These are phyloP conservation scores for Andinoacara biseriatus DNA, from an alignment of 2,113 vertebrate species.

Conservation along the genomic window DNA sequence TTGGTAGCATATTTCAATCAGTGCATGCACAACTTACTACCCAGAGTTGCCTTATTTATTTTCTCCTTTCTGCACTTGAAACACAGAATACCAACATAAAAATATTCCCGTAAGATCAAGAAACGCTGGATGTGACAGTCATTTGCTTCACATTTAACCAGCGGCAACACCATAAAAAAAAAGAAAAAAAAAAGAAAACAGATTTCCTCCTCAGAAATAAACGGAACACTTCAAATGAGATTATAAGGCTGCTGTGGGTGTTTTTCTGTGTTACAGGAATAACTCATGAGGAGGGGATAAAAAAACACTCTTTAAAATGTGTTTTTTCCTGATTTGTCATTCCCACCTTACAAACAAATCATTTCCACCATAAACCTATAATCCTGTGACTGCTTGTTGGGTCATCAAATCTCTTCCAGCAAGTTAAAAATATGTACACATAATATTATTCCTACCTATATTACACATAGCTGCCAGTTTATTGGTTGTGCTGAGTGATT, in stretches of 20 bases:
- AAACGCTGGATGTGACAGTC: constrained; percentile 19
- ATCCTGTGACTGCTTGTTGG: background rate
- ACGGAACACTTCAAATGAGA: constrained; percentile 16
- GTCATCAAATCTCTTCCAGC: background rate
- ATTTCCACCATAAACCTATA: background rate
- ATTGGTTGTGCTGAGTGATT: background rate
- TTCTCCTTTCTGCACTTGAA: constrained; percentile 28
- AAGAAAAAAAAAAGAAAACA: constrained; percentile 12
- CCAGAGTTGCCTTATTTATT: background rate
- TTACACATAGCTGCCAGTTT: background rate
- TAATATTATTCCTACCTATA: background rate
- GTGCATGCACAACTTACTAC: background rate
- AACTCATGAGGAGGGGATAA: background rate
- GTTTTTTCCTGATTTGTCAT: background rate
- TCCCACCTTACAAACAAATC: background rate
- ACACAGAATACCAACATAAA: background rate
- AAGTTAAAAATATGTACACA: background rate
- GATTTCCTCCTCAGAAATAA: constrained; percentile 10
- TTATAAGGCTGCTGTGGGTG: constrained; percentile 3
- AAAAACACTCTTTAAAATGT: background rate
- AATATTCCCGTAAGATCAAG: background rate
- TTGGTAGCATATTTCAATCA: background rate
- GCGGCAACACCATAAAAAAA: background rate
- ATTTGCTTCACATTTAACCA: constrained; percentile 16
- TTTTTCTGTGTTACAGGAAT: constrained; percentile 15